Evolutionary conservation across 2,113 vertebrate genomes (phyloP), one percentile per base, ranked within the genome.

Genomic region (Noctilio leporinus): DNA sequence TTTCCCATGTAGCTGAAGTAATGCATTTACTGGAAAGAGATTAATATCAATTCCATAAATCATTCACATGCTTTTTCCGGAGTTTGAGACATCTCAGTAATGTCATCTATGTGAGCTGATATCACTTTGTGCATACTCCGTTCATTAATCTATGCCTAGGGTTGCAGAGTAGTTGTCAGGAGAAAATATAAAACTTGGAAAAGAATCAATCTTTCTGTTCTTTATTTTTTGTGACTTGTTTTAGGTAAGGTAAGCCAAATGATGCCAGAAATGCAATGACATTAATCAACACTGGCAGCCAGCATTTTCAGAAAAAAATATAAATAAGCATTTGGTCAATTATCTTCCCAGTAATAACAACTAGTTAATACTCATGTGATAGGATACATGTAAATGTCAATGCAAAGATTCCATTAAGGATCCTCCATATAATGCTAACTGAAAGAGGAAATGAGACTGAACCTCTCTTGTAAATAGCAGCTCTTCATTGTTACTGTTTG

Each of bases 31-130:
- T 99, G 99, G 99, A 99, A 99, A 98, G 98, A 99, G 99, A 99
- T 99, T 99, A 99, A 99, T 99, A 99, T 99, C 99, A 99, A 99
- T 99, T 99, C 98, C 98, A 99, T 99, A 99, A 99, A 99, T 99
- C 99, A 99, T 99, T 99, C 99, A 99, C 98, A 97, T 98, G 99
- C 99, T 98, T 98, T 96, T 99, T 99, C 98, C 98, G 97, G 98
- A 99, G 98, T 98, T 97, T 97, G 98, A 99, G 98, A 99, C 98
- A 98, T 98, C 97, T 98, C 97, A 98, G 97, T 99, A 99, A 98
- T 98, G 98, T 98, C 98, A 98, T 98, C 98, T 98, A 99, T 99
- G 99, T 99, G 98, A 99, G 98, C 98, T 98, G 99, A 99, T 99
- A 99, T 97, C 98, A 98, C 97, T 98, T 97, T 98, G 97, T 98